Evolutionary conservation across 2,113 vertebrate species (phyloP), one percentile per base, ranked within the genome.

Genomic region (Gymnobelideus leadbeateri): DNA sequence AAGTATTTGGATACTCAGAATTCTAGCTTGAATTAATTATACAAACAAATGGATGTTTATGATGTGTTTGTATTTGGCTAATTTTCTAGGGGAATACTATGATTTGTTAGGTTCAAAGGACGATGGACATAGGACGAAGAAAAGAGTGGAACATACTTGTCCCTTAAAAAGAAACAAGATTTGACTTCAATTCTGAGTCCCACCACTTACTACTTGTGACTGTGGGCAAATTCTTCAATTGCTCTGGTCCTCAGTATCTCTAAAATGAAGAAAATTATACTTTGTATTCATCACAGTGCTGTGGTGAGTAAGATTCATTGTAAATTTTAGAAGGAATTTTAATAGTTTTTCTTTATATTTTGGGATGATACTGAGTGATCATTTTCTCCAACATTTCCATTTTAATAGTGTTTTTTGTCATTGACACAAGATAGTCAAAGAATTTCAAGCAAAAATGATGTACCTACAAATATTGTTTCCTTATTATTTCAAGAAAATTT

Each of bases 1-100:
- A 96, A 96, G 93, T 94, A 96, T 97, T 96, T 97, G 54, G 93
- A 94, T 89, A 37, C 94, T 94, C 92, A 96, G 95, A 68, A 95
- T 89, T 91, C 31, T 8, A 94, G 89, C 92, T 92, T 92, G 93
- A 93, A 7, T 19, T 77, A 77, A 21, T 77, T 43, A 21, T n/a
- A 16, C n/a, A 31, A 68, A 77, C 4, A 77, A 77, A 77, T n/a
- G 37, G 37, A n/a, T 68, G 11, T 68, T 68, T 68, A 68, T 37
- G 61, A 37, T 68, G 19, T 92, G 54, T 96, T 91, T 19, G 92
- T 21, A 68, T 96, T 98, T 97, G 53, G n/a, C 43, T 97, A 96
- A 95, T 96, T 91, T 43, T 91, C 49, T 26, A 91, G 12, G 90
- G 97, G 95, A 96, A 77, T 94, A 31, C 77, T 91, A 89, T 89